These are phyloP conservation scores for Syngnathoides biaculeatus DNA, from an alignment of 2,113 vertebrate genomes.

Conservation along the genomic window DNA sequence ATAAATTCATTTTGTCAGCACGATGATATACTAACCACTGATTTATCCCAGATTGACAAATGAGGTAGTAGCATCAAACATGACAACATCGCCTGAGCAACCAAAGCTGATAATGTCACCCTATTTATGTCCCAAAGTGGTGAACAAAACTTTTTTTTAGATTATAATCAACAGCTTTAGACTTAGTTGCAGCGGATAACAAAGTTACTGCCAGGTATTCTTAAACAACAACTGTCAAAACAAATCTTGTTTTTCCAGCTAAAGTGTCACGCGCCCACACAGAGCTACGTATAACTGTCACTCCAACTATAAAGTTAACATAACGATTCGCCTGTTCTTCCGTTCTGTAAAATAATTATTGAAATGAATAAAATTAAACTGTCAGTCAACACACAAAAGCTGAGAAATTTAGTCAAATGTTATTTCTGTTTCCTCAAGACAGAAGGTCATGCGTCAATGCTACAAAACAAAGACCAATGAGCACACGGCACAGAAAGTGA, in stretches of 20 bases:
- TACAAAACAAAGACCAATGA: background rate
- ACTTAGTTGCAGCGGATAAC: background rate
- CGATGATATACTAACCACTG: background rate
- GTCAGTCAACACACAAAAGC: background rate
- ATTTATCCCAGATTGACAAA: slow-evolving; percentile 1
- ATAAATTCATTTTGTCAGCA: background rate
- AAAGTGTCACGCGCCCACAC: background rate
- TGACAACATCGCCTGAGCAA: background rate
- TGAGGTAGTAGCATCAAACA: background rate
- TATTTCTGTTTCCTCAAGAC: background rate
- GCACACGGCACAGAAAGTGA: background rate
- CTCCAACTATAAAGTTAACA: background rate
- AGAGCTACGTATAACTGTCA: background rate
- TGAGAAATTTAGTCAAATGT: background rate
- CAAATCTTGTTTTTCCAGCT: background rate
- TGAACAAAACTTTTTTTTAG: background rate
- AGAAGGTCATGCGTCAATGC: background rate
- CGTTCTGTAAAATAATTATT: background rate
- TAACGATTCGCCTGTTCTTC: background rate
- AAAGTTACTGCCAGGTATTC: background rate
- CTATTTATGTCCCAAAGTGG: background rate
- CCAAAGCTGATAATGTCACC: background rate
- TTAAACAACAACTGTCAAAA: background rate
- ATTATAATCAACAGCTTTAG: background rate
- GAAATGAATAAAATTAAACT: background rate